Conservation (phyloP, 2,113 vertebrate species). For the Nothoprocta pentlandii region DNA sequence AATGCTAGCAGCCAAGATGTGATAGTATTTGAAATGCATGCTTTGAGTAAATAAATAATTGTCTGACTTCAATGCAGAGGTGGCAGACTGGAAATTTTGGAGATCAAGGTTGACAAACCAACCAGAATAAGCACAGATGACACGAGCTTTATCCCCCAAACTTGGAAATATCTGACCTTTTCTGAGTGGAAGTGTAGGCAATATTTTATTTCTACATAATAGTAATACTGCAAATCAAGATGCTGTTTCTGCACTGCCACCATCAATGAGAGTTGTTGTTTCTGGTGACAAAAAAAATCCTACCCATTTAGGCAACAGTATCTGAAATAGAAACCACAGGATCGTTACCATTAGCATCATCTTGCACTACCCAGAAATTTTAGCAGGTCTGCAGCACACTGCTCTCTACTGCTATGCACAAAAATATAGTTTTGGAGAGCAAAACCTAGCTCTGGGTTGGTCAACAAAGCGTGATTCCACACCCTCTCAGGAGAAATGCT, state of each 20-base stretch:
- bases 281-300: neutral
- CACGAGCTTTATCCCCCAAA: neutral
- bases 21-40: neutral
- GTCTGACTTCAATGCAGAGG: neutral
- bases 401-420: neutral
- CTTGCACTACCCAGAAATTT: neutral
- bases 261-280: neutral
- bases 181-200: neutral
- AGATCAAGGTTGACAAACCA: neutral
- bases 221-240: fast-evolving
- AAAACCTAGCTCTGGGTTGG: neutral
- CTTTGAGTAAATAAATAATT: neutral
- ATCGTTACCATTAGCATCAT: neutral
- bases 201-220: neutral
- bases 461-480: neutral
- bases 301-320: fast-evolving
- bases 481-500: neutral
- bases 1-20: neutral
- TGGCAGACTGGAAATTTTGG: neutral
- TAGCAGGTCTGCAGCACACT: neutral
- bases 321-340: neutral
- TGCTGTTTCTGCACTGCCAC: neutral
- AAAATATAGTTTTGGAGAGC: neutral
- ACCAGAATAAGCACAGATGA: neutral
- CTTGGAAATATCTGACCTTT: neutral